These are phyloP conservation scores for Calameuta idolon DNA, from an alignment of 2,888 invertebrate genomes.

Conservation along the genomic window DNA sequence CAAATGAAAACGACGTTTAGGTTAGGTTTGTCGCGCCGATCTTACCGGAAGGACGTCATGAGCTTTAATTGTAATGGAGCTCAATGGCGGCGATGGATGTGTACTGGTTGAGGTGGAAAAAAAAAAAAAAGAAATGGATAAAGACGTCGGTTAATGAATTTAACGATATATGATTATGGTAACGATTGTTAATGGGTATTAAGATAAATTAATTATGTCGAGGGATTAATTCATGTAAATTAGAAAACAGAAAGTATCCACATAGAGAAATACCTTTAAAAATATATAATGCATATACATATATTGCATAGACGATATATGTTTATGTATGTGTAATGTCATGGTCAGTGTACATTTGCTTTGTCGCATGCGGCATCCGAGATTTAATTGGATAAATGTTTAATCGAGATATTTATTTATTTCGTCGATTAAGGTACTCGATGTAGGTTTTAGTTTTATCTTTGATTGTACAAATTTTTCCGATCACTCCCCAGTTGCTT, in stretches of 20 bases:
- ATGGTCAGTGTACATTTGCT: constrained; percentile 23
- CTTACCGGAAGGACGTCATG: constrained; percentile 20
- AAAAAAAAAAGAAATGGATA: constrained; percentile 7
- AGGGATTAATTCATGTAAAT: constrained; percentile 59
- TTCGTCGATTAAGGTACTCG: not conserved
- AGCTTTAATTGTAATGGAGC: constrained; percentile 5
- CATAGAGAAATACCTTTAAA: constrained; percentile 29
- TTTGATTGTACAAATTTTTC: too few species aligned
- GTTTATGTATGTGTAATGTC: constrained; percentile 18
- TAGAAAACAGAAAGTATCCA: constrained; percentile 65
- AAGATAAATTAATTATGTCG: constrained; percentile 45
- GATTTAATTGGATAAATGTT: not conserved
- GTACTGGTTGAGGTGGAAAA: constrained; percentile 13
- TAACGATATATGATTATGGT: constrained; percentile 49
- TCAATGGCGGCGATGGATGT: not conserved
- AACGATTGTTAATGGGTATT: constrained; percentile 51
- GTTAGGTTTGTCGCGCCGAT: not conserved
- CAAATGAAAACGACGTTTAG: not conserved
- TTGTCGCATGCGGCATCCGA: constrained; percentile 36
- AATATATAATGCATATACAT: constrained; percentile 34
- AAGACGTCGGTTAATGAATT: constrained; percentile 14
- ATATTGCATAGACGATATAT: constrained; percentile 8
- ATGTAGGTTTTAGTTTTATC: too few species aligned
- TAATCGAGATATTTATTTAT: not conserved
- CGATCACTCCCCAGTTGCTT: not conserved